These are phyloP conservation scores for Platysternon megacephalum DNA, from an alignment of 2,113 vertebrate genomes.

Conservation along the genomic window DNA sequence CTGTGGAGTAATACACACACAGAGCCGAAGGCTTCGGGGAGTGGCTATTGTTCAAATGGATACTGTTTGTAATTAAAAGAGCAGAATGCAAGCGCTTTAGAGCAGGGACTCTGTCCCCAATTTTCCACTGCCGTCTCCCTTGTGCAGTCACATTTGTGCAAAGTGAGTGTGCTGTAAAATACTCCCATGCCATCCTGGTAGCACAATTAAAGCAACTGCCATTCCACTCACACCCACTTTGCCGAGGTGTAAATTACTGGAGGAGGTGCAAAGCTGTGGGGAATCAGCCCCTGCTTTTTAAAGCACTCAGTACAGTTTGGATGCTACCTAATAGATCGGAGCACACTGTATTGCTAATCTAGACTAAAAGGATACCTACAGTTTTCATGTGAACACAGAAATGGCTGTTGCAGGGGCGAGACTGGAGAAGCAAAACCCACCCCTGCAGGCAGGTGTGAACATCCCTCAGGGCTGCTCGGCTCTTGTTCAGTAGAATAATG, in stretches of 20 bases:
- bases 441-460: background rate
- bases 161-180: fast-evolving
- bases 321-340: background rate
- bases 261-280: background rate
- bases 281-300: fast-evolving
- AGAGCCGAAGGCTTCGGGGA: background rate
- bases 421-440: background rate
- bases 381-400: fast-evolving
- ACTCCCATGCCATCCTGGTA: background rate
- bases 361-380: background rate
- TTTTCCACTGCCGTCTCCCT: background rate
- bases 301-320: background rate
- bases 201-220: background rate
- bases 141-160: background rate
- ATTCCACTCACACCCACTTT: background rate
- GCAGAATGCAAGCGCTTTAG: background rate
- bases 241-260: background rate
- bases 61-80: background rate
- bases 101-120: background rate
- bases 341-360: fast-evolving
- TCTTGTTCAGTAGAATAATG: background rate
- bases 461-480: fast-evolving
- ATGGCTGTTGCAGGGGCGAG: fast-evolving
- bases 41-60: background rate
- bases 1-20: background rate